These are phyloP conservation scores for Galago senegalensis DNA, from an alignment of 2,797 vertebrate species.

Conservation along the genomic window DNA sequence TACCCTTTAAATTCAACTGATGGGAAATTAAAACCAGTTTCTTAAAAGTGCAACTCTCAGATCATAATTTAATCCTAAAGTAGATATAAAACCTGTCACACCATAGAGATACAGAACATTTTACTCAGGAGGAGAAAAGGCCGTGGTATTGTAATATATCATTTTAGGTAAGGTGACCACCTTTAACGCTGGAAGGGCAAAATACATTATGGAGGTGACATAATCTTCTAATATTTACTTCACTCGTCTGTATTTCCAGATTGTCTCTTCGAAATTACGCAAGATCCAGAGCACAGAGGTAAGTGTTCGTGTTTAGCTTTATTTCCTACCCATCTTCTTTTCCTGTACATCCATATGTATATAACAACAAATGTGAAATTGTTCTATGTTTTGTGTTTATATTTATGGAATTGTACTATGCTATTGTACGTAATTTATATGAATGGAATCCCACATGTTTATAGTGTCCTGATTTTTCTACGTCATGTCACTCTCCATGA, in stretches of 20 bases:
- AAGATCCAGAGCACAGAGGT: not conserved
- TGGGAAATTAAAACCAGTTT: slow-evolving; percentile 74
- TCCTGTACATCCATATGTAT: not conserved
- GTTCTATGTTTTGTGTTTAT: slow-evolving; percentile 24
- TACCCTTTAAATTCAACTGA: slow-evolving; percentile 76
- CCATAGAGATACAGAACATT: not conserved
- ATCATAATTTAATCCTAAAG: slow-evolving; percentile 73
- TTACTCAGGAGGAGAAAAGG: slow-evolving; percentile 61
- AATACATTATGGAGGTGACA: slow-evolving; percentile 59
- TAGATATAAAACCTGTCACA: slow-evolving; percentile 56
- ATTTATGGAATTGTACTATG: not conserved
- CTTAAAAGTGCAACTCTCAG: slow-evolving; percentile 73
- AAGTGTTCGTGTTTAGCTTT: not conserved
- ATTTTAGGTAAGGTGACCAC: slow-evolving; percentile 72
- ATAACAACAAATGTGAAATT: slow-evolving; percentile 8
- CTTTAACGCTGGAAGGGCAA: slow-evolving; percentile 67
- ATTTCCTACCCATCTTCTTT: not conserved
- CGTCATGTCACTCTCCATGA: not conserved
- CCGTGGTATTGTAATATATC: slow-evolving; percentile 23
- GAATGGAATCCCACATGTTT: slow-evolving; percentile 5
- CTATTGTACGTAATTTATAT: slow-evolving; percentile 9
- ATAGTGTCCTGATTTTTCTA: slow-evolving; percentile 22
- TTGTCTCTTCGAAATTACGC: slow-evolving; percentile 66
- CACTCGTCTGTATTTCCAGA: slow-evolving; percentile 59
- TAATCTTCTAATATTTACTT: slow-evolving; percentile 65